A percentile compares a stretch with the other conserved stretches of the same genome.
phyloP scores from a whole-genome alignment of 2,797 vertebrate species.

The Morelia viridis region DNA sequence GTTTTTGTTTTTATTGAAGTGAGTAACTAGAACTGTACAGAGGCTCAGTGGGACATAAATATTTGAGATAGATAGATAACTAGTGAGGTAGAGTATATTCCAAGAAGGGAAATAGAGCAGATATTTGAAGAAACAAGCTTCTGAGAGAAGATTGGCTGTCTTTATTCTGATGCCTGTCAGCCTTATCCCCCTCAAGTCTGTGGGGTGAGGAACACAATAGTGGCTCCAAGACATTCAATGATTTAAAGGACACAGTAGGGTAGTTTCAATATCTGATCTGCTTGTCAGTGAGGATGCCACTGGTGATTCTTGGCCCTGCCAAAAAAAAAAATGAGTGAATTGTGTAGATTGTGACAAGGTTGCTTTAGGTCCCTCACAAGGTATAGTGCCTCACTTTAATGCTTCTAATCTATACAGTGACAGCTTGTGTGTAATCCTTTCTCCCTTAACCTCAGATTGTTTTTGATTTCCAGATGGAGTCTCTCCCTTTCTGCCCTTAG shows the following conservation, averaged over 20 bases:
- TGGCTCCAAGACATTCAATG: not conserved
- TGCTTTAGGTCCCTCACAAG: not conserved
- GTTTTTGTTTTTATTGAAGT: not conserved
- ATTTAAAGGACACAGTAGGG: not conserved
- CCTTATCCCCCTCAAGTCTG: not conserved
- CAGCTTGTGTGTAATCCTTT: constrained; percentile 38
- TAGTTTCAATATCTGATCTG: not conserved
- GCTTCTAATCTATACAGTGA: not conserved
- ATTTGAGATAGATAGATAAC: not conserved
- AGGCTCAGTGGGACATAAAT: not conserved
- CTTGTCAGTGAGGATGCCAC: not conserved
- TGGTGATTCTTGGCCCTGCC: not conserved
- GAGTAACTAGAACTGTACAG: not conserved
- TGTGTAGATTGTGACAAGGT: not conserved
- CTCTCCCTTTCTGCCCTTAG: not conserved
- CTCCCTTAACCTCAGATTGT: constrained; percentile 22
- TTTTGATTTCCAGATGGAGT: constrained; percentile 44
- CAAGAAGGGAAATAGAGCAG: not conserved
- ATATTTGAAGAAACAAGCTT: not conserved
- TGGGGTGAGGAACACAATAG: not conserved
- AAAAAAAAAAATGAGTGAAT: not conserved
- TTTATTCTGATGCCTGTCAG: not conserved
- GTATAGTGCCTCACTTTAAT: not conserved
- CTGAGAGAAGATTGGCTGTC: not conserved
- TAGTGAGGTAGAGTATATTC: not conserved